These are phyloP conservation scores for Petrocephalus sullivani DNA, from an alignment of 2,797 vertebrate genomes.

Conservation along the genomic window DNA sequence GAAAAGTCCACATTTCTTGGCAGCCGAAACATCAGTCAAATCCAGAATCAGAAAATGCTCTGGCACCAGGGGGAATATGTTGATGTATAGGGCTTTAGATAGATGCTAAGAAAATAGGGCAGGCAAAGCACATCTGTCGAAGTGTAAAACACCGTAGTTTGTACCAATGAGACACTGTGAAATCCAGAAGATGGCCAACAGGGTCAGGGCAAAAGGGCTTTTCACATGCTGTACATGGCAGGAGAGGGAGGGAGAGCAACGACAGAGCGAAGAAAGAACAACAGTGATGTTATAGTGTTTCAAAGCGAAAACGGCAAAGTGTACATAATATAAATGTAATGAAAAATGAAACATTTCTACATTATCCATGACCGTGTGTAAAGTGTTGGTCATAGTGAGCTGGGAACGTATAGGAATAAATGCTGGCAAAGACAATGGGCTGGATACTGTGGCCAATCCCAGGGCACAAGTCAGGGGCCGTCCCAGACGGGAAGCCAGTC, in stretches of 20 bases:
- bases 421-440: background rate
- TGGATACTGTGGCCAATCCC: background rate
- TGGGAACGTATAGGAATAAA: background rate
- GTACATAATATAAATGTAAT: background rate
- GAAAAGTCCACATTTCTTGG: constrained; percentile 35
- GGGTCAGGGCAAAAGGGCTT: background rate
- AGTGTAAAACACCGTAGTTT: background rate
- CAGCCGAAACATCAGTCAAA: constrained; percentile 46
- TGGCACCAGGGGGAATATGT: background rate
- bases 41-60: constrained; percentile 24
- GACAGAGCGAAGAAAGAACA: background rate
- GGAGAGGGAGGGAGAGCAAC: background rate
- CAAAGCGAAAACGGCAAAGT: background rate
- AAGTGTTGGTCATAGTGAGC: background rate
- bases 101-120: background rate
- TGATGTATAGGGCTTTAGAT: background rate
- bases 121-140: background rate
- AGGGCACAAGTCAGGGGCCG: background rate
- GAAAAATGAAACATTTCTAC: background rate
- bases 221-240: background rate
- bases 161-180: background rate
- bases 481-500: background rate
- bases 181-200: background rate
- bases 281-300: background rate
- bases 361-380: background rate